Evolutionary conservation across 2,113 vertebrate species (phyloP), one percentile per base, ranked within the genome.

Genomic region (Odontophorus gujanensis): DNA sequence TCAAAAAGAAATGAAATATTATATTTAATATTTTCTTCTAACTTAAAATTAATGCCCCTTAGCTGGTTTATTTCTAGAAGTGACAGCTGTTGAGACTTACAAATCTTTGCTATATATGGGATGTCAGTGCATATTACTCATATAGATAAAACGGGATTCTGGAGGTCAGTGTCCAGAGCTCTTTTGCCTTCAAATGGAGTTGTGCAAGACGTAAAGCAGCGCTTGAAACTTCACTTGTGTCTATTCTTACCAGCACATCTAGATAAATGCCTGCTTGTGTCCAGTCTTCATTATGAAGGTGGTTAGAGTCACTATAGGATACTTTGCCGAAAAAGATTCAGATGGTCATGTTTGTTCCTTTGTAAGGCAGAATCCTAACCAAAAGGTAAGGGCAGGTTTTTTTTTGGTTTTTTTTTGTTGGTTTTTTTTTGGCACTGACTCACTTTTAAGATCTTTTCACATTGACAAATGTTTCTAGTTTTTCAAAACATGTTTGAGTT

Each of bases 61-160:
- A 69, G 36, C 65, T 87, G 48, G 62, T 58, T 91, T 96, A 80
- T 89, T 92, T 67, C 62, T 89, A 85, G 86, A 92, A 85, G 81
- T 62, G 50, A 78, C 48, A 93, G 74, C 89, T 89, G 38, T 53
- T 78, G 69, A 92, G 86, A 22, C 62, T 81, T 92, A 72, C 28
- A 86, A 78, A 94, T 94, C 92, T 90, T 96, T 45, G 88, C 95
- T 96, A 83, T 38, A 72, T 86, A 73, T 73, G 66, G 68, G 67
- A 50, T 66, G 87, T 95, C 86, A 58, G 5, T 50, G 67, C 51
- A 53, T 63, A 45, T 95, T 89, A 87, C 43, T 94, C 75, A 74
- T 40, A 36, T 47, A 67, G 91, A 87, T 71, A 72, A 81, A 92
- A 77, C 1, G 7, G 45, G 62, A 75, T 82, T 91, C 30, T 86